These are phyloP conservation scores for Ectropis crepuscularia DNA, from an alignment of 2,888 invertebrate species.

Conservation along the genomic window DNA sequence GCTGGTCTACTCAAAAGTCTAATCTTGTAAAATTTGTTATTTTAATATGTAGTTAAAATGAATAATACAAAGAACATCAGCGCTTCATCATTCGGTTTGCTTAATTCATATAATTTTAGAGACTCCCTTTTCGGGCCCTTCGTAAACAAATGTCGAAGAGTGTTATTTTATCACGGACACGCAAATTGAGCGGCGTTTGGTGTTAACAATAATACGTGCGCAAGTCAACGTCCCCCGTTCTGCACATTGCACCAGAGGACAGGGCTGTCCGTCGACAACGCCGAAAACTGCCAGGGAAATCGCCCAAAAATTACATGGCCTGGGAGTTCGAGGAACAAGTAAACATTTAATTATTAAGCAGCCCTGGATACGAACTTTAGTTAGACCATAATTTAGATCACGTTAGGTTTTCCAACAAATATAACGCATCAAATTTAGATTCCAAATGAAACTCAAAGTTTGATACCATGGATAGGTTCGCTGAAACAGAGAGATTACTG, in stretches of 20 bases:
- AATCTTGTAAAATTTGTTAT: no score
- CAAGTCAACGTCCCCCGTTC: slow-evolving; percentile 41
- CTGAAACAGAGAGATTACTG: no score
- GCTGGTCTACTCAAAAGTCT: no score
- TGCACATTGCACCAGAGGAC: slow-evolving; percentile 34
- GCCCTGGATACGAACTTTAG: no score
- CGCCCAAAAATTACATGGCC: slow-evolving; percentile 1
- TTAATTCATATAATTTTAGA: neutral
- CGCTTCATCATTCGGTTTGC: neutral
- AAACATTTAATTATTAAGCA: no score
- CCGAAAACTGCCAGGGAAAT: slow-evolving; percentile 2
- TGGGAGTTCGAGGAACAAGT: neutral
- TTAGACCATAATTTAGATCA: no score
- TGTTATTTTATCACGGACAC: slow-evolving; percentile 35
- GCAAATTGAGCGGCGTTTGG: slow-evolving; percentile 45
- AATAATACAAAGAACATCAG: neutral
- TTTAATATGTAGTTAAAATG: no score
- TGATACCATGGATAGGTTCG: no score
- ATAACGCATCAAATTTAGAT: no score
- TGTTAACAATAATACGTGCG: slow-evolving; percentile 41
- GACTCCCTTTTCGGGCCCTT: slow-evolving; percentile 13
- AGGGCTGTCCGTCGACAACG: slow-evolving; percentile 28
- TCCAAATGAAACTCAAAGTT: no score
- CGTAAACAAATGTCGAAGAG: slow-evolving; percentile 26
- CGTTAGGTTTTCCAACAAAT: no score